These are phyloP conservation scores for Perccottus glenii DNA, from an alignment of 2,113 vertebrate genomes.

Conservation along the genomic window DNA sequence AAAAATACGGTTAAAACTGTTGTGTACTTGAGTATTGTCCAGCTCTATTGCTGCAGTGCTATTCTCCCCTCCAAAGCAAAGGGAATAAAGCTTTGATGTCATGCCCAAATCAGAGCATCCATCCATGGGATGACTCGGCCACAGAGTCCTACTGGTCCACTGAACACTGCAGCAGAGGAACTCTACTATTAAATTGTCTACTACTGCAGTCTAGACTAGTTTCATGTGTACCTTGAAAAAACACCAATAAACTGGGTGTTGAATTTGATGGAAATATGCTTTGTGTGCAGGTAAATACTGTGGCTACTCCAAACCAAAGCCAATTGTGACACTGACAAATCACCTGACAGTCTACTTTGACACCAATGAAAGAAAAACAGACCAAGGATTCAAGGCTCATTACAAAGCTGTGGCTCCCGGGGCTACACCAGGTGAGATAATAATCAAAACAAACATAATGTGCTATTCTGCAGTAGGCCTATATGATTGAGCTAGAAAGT, in stretches of 20 bases:
- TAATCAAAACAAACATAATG: constrained; percentile 23
- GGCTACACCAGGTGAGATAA: constrained; percentile 61
- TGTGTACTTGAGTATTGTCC: neutral
- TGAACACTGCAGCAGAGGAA: constrained; percentile 25
- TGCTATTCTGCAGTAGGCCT: constrained; percentile 9
- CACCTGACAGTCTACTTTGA: constrained; percentile 72
- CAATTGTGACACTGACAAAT: constrained; percentile 75
- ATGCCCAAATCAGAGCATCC: constrained; percentile 36
- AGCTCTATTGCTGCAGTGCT: neutral
- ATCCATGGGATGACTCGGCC: constrained; percentile 17
- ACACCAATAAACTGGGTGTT: neutral
- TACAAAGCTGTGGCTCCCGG: constrained; percentile 72
- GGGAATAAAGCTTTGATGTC: constrained; percentile 47
- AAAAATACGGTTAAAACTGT: neutral
- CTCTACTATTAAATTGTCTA: neutral
- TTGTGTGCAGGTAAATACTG: constrained; percentile 75
- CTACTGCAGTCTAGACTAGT: neutral
- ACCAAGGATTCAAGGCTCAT: constrained; percentile 77
- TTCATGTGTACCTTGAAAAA: neutral
- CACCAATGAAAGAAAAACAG: constrained; percentile 71
- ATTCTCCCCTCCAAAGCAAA: constrained; percentile 16
- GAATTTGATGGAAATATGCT: neutral
- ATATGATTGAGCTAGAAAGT: constrained; percentile 63
- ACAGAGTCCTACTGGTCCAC: constrained; percentile 12
- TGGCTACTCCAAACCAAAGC: constrained; percentile 67